Evolutionary conservation across 2,797 vertebrate species (phyloP), one percentile per base, ranked within the genome.

Genomic region (Xiphorhynchus erythropygius): DNA sequence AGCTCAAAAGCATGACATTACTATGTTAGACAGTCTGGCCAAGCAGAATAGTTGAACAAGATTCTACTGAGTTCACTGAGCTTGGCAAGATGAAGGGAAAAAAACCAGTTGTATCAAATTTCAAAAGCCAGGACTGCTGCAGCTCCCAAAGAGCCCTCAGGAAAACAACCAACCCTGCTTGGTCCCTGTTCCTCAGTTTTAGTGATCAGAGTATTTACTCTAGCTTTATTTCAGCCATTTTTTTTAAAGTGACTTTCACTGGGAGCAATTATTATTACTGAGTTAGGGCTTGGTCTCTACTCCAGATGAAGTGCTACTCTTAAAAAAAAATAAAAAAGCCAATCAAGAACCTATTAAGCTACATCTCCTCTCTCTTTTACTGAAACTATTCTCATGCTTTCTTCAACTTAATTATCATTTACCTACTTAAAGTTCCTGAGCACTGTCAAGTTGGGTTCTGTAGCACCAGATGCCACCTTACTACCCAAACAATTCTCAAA

Each of bases 41-140:
- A 68, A 67, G 18, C 8, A 22, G 30, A 92, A 68, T 28, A 53
- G 84, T 71, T 82, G 52, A 84, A 84, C 3, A 0, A 76, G 65
- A 60, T 76, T 84, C 70, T 82, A 87, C 6, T 35, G 39, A 83
- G 69, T 84, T 67, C 84, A 90, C 7, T 32, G 33, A 83, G 73
- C 37, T 65, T 79, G 74, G 79, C 76, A 91, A 49, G 50, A 59
- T 7, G 25, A 68, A 14, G 6, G 35, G 18, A 33, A 30, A 44
- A 70, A 70, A 94, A 87, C 4, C 57, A 81, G 79, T 18, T 30
- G 30, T 86, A 93, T 93, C 91, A 70, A 22, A 88, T 96, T 96
- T 90, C 94, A 88, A 15, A 89, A 89, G 91, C 18, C 65, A 88
- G 50, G 35, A 62, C n/a, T 84, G 42, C 39, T 49, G 64, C 39